Base-by-base conservation (phyloP, 2,888 invertebrate species). In the Bellardia pandia region DNA sequence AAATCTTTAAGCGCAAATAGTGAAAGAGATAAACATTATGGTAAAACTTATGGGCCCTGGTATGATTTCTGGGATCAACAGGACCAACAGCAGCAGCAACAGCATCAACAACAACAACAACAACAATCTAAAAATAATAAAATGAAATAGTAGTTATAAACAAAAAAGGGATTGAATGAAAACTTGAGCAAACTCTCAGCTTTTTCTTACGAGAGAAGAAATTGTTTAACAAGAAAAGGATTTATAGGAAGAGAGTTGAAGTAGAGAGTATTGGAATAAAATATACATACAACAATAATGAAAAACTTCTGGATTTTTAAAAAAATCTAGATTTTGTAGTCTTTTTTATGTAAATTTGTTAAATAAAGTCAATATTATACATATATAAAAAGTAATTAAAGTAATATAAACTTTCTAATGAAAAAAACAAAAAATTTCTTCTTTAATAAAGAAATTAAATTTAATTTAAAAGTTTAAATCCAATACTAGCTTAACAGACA, bases 31-130 rank as follows among this genome's bases (percentile, higher is more conserved):
- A 90, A 90, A n/a, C 90, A 88, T 53, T 90, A 89, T 83, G 90
- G 95, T 81, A 97, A 96, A 91, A 96, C 96, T 89, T 97, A 97
- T 92, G 97, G 97, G 1, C 97, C 97, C 0, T 97, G 97, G 97
- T 97, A 97, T 91, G 97, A 98, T 93, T 95, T 97, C 88, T 98
- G 97, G 97, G 97, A 93, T 79, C 90, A 90, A 81, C 92, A 92
- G 85, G 89, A 90, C 37, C 91, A 91, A 42, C 91, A 91, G 11
- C 60, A 90, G 89, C 64, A 90, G 89, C 51, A 56, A 86, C 74
- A 90, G 85, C 89, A 89, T 77, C 92, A 92, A 81, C 88, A n/a
- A n/a, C n/a, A 89, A 13, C 91, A 91, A 42, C 91, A 91, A 9
- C 91, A 90, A 75, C 90, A 91, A 78, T 82, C 89, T 16, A 86